phyloP scores from a whole-genome alignment of 2,113 vertebrate species.

The Piprites chloris region DNA sequence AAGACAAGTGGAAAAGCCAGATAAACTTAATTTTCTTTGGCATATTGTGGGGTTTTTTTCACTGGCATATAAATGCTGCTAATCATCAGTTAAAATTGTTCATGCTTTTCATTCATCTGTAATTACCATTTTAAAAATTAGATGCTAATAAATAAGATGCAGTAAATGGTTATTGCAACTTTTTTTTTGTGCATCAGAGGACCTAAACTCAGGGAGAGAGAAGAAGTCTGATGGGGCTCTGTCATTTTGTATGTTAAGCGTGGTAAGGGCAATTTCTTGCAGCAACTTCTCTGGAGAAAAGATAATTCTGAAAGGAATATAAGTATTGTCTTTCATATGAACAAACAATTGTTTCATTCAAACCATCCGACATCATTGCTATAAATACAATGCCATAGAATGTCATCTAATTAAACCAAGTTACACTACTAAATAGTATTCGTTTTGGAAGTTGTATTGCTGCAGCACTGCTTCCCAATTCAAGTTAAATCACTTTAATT shows the following conservation, averaged over 20 bases:
- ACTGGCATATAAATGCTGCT: conserved; percentile 51
- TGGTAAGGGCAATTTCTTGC: neutral
- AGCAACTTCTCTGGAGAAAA: neutral
- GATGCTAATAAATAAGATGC: neutral
- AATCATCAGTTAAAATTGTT: conserved; percentile 59
- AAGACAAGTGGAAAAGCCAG: conserved; percentile 50
- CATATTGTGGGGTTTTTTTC: neutral
- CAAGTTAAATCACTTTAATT: conserved; percentile 43
- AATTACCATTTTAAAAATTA: conserved; percentile 45
- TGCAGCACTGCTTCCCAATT: conserved; percentile 28
- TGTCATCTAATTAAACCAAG: neutral
- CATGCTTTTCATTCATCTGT: conserved; percentile 12
- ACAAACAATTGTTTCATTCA: neutral
- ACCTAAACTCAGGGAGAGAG: neutral
- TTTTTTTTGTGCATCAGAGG: neutral
- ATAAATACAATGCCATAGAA: neutral
- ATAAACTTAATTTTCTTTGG: conserved; percentile 65
- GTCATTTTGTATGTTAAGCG: neutral
- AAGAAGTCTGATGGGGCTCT: neutral
- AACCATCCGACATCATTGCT: conserved; percentile 15
- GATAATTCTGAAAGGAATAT: neutral
- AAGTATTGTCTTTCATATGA: neutral
- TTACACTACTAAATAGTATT: neutral
- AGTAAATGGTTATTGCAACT: neutral
- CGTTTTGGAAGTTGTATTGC: neutral